Evolutionary conservation across 2,797 vertebrate genomes (phyloP).

Genomic region (Strix occidentalis): DNA sequence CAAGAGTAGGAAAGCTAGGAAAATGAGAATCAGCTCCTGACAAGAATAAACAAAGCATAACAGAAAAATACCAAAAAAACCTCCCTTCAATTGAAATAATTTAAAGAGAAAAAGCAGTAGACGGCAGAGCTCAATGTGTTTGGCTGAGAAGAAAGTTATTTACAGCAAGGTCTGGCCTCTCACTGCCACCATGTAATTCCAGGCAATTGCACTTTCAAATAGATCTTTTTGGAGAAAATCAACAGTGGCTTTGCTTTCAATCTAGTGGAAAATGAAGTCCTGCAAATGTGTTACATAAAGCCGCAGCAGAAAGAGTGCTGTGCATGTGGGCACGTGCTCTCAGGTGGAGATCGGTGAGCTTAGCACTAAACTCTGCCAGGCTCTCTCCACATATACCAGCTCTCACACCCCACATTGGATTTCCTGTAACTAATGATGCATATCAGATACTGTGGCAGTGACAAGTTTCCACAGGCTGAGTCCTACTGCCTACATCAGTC

Average conservation of each 20-base stretch:
- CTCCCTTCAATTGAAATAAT: background rate
- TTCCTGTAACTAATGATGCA: background rate
- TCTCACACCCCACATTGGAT: background rate
- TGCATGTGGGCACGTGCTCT: background rate
- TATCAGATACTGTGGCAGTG: background rate
- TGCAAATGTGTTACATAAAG: slow-evolving; percentile 66
- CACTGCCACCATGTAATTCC: slow-evolving; percentile 75
- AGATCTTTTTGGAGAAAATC: slow-evolving; percentile 74
- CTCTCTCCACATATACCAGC: background rate
- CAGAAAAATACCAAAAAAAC: background rate
- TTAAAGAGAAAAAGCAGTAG: slow-evolving; percentile 1
- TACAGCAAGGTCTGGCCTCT: slow-evolving; percentile 76
- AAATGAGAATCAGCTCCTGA: slow-evolving; percentile 3
- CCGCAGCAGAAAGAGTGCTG: background rate
- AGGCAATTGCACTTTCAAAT: slow-evolving; percentile 78
- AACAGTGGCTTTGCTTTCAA: slow-evolving; percentile 75
- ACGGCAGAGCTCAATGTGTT: background rate
- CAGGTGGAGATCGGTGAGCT: background rate
- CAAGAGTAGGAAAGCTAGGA: background rate
- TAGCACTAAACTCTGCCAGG: background rate
- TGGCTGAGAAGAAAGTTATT: slow-evolving; percentile 72
- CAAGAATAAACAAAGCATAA: slow-evolving; percentile 9
- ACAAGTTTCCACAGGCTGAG: background rate
- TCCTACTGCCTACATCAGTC: background rate
- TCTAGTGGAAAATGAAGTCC: slow-evolving; percentile 79